A percentile compares a stretch with the other conserved stretches of the same genome.
phyloP scores from a whole-genome alignment of 2,113 vertebrate species.

The Puffinus mauretanicus region DNA sequence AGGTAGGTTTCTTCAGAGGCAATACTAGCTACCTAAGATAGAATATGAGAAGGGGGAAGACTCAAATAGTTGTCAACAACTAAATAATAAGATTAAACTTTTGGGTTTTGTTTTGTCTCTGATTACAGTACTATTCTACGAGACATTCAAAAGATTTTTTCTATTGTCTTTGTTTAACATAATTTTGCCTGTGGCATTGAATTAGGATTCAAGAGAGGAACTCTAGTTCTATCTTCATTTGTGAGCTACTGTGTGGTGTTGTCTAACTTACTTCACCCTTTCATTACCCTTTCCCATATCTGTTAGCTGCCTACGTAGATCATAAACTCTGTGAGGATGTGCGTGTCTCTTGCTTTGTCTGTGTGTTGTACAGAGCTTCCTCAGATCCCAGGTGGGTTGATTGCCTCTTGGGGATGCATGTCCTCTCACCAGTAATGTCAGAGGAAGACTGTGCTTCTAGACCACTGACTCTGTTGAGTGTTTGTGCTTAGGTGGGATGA shows the following conservation, averaged over 20 bases:
- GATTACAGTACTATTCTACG: not conserved
- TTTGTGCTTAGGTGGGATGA: not conserved
- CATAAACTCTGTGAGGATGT: not conserved
- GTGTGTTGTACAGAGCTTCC: not conserved
- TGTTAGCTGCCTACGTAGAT: not conserved
- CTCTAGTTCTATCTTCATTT: not conserved
- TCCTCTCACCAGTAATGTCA: not conserved
- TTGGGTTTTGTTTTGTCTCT: not conserved
- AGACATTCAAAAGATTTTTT: not conserved
- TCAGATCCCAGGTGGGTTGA: rapidly evolving
- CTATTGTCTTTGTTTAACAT: not conserved
- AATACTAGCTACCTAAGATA: not conserved
- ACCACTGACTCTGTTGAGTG: not conserved
- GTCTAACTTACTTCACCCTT: not conserved
- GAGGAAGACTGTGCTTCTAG: not conserved
- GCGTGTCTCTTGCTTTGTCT: not conserved
- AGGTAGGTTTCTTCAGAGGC: not conserved
- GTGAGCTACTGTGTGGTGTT: not conserved
- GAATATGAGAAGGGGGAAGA: not conserved
- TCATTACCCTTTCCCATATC: rapidly evolving
- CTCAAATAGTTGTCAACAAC: not conserved
- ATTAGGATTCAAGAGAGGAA: not conserved
- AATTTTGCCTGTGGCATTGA: not conserved
- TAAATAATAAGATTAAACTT: not conserved
- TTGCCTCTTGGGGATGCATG: not conserved